phyloP scores from a whole-genome alignment of 2,113 vertebrate genomes.

The Felis chaus region DNA sequence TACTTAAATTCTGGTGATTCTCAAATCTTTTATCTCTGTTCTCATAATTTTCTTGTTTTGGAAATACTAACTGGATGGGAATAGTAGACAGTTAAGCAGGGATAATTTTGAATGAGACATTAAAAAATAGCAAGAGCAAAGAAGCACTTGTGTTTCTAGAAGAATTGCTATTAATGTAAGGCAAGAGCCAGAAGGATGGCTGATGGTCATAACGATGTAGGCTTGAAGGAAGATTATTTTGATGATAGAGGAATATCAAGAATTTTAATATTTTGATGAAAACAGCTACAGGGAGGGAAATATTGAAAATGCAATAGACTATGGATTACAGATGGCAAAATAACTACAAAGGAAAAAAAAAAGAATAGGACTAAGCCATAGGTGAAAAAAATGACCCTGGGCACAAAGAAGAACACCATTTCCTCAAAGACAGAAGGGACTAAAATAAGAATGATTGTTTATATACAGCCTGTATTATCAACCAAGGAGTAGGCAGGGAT shows the following conservation, averaged over 20 bases:
- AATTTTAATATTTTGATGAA: conserved; percentile 3
- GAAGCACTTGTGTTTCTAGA: neutral
- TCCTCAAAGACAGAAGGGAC: neutral
- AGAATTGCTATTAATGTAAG: neutral
- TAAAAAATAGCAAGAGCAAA: neutral
- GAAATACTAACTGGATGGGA: neutral
- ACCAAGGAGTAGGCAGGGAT: neutral
- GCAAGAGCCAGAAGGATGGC: neutral
- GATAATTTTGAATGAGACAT: neutral
- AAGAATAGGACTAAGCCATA: neutral
- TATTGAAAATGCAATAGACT: neutral
- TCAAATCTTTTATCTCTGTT: neutral
- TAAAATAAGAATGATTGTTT: neutral
- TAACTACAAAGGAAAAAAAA: neutral
- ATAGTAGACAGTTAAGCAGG: neutral
- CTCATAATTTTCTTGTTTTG: neutral
- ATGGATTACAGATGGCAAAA: neutral
- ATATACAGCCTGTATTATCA: neutral
- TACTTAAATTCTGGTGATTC: neutral
- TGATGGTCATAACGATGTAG: neutral
- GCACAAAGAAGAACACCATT: neutral
- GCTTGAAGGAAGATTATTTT: neutral
- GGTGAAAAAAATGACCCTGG: accelerated
- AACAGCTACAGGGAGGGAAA: neutral
- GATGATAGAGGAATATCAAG: neutral